A percentile compares a stretch with the other conserved stretches of the same genome.
phyloP scores from a whole-genome alignment of 1,140 invertebrate genomes.

The Bombus balteatus region DNA sequence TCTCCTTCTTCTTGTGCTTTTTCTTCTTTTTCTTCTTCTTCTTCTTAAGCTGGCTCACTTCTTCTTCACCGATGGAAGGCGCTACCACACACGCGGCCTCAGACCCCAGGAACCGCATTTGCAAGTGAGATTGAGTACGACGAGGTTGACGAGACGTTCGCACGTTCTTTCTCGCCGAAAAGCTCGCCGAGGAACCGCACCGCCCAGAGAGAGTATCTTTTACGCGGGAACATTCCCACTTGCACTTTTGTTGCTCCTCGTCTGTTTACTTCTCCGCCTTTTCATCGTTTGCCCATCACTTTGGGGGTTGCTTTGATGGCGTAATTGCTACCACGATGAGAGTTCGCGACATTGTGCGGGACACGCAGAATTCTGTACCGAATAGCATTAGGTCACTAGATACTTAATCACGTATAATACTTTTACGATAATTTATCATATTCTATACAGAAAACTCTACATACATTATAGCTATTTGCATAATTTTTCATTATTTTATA shows the following conservation, averaged over 20 bases:
- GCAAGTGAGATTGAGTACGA: slow-evolving; percentile 75
- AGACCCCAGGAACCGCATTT: slow-evolving; percentile 66
- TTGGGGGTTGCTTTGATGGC: neutral
- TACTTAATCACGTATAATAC: too few species aligned
- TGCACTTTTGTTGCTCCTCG: neutral
- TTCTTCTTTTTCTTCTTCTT: slow-evolving; percentile 24
- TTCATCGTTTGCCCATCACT: slow-evolving; percentile 14
- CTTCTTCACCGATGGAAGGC: neutral
- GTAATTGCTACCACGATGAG: too few species aligned
- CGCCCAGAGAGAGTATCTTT: slow-evolving; percentile 7
- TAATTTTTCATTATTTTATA: neutral
- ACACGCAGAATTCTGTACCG: too few species aligned
- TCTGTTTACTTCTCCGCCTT: neutral
- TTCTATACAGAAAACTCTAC: too few species aligned
- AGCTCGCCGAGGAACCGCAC: neutral
- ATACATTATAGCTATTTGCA: too few species aligned
- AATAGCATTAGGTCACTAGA: too few species aligned
- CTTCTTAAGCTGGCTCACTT: slow-evolving; percentile 19
- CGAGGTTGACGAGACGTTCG: slow-evolving; percentile 72
- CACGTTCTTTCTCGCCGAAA: slow-evolving; percentile 53
- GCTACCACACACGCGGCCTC: slow-evolving; percentile 53
- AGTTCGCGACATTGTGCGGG: neutral
- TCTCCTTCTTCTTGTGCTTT: neutral
- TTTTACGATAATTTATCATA: too few species aligned
- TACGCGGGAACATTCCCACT: too few species aligned